These are phyloP conservation scores for Planococcus citri DNA, from an alignment of 1,140 invertebrate species.

Conservation along the genomic window DNA sequence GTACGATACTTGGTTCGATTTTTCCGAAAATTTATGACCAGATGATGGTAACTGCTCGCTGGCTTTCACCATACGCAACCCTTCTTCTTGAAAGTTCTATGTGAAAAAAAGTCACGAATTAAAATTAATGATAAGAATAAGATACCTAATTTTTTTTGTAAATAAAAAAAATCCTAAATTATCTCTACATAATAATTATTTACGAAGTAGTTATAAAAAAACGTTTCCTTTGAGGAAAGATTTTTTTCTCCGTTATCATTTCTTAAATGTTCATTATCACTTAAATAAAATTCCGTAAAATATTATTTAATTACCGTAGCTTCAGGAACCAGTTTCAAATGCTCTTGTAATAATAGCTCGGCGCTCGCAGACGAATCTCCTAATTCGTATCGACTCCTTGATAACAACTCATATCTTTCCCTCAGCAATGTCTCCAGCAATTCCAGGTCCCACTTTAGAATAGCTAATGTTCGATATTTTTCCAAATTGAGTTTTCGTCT, in stretches of 20 bases:
- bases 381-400: conserved; percentile 38
- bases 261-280: too few species aligned
- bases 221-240: too few species aligned
- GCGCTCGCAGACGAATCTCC: conserved; percentile 57
- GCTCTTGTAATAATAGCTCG: conserved; percentile 52
- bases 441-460: conserved; percentile 56
- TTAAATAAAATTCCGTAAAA: too few species aligned
- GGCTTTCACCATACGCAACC: conserved; percentile 60
- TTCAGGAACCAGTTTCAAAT: conserved; percentile 55
- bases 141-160: too few species aligned
- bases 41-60: conserved; percentile 60
- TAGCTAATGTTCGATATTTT: conserved; percentile 59
- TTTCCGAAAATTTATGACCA: conserved; percentile 54
- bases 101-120: too few species aligned
- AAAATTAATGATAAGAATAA: too few species aligned
- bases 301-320: conserved; percentile 52
- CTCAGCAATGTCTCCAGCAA: conserved; percentile 49
- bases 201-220: too few species aligned
- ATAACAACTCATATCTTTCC: conserved; percentile 38
- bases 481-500: conserved; percentile 26
- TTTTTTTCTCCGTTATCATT: too few species aligned
- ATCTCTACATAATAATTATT: too few species aligned
- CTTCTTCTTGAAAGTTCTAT: conserved; percentile 58
- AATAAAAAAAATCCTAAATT: too few species aligned
- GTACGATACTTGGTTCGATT: conserved; percentile 58